Evolutionary conservation across 92 coral and sea anemone genomes (phyloP).

Genomic region (Muricea muricata): DNA sequence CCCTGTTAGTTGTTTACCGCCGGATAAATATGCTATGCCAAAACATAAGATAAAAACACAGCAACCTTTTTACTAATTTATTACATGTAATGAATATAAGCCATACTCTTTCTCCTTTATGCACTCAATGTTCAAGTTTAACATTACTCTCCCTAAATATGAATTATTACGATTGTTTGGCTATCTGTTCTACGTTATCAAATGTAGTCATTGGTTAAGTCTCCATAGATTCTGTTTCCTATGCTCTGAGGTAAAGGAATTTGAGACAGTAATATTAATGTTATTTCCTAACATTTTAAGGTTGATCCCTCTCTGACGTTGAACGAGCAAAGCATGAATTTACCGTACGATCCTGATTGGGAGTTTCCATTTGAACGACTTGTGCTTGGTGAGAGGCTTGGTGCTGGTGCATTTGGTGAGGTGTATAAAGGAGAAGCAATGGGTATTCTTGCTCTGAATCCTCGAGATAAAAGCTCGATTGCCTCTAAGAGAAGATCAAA

Average conservation of each 20-base stretch:
- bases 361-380: constrained; percentile 94
- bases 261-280: background rate
- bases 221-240: no score
- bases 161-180: no score
- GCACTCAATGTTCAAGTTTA: no score
- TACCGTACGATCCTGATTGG: constrained; percentile 97
- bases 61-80: no score
- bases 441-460: constrained; percentile 82
- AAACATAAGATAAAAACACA: no score
- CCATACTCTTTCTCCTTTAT: no score
- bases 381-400: constrained; percentile 80
- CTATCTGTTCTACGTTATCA: no score
- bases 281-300: constrained; percentile 40
- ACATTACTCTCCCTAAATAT: no score
- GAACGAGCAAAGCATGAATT: constrained; percentile 86
- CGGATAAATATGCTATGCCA: no score
- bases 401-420: constrained; percentile 98
- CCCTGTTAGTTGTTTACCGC: no score
- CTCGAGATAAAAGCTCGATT: constrained; percentile 72
- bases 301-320: constrained; percentile 93
- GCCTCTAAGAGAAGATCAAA: constrained; percentile 76
- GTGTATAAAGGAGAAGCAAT: constrained; percentile 91
- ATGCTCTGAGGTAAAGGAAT: background rate
- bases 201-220: no score
- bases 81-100: no score